Evolutionary conservation across 1,140 invertebrate species (phyloP).

Genomic region (Drosophila pallidifrons): DNA sequence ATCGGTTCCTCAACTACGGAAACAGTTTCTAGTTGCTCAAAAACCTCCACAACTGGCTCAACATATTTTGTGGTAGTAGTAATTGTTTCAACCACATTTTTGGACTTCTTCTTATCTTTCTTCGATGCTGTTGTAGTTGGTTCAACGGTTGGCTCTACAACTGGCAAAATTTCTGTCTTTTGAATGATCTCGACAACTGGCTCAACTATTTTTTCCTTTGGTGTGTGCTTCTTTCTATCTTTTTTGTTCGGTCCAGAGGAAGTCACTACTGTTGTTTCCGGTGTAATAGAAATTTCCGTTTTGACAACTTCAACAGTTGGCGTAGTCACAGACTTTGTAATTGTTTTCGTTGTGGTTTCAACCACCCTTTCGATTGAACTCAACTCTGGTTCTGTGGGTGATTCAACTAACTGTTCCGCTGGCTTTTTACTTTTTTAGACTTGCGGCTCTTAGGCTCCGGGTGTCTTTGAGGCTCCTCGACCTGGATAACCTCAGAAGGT

Average conservation of each 20-base stretch:
- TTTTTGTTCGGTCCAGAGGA: conserved; percentile 34
- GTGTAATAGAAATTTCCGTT: background rate
- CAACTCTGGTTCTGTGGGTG: conserved; percentile 7
- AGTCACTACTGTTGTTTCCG: background rate
- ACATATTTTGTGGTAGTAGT: background rate
- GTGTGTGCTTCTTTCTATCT: conserved; percentile 35
- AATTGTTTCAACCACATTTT: conserved; percentile 22
- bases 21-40: conserved; percentile 1
- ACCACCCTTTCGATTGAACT: background rate
- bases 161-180: background rate
- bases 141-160: conserved; percentile 25
- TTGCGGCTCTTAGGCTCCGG: conserved; percentile 62
- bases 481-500: conserved; percentile 2
- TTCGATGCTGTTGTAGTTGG: conserved; percentile 12
- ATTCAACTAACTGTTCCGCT: conserved; percentile 18
- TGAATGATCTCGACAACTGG: conserved; percentile 20
- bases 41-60: conserved; percentile 4
- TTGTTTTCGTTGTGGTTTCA: conserved; percentile 25
- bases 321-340: conserved; percentile 2
- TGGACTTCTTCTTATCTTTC: conserved; percentile 55
- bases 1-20: conserved; percentile 7
- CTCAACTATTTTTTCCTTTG: conserved; percentile 33
- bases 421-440: conserved; percentile 50
- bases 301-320: conserved; percentile 11
- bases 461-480: conserved; percentile 45